These are phyloP conservation scores for Amphilophus citrinellus DNA, from an alignment of 2,113 vertebrate species.

Conservation along the genomic window DNA sequence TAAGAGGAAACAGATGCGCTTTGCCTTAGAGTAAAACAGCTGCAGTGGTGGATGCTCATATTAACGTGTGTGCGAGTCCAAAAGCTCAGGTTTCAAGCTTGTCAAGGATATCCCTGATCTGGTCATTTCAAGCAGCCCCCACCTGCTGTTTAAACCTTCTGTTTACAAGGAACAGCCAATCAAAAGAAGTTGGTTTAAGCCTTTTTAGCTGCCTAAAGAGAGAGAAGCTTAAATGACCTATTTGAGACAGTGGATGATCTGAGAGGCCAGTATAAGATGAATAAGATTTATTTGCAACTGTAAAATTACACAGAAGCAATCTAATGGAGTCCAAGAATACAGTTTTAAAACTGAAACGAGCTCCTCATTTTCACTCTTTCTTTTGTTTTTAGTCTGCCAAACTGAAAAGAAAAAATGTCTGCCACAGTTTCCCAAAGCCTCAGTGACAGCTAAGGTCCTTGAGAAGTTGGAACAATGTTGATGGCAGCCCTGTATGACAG, in stretches of 20 bases:
- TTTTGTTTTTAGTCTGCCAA: background rate
- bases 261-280: background rate
- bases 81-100: background rate
- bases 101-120: background rate
- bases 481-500: background rate
- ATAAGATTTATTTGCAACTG: background rate
- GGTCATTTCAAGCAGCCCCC: background rate
- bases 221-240: background rate
- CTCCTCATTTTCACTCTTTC: too few relatives aligned
- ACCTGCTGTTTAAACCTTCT: constrained; percentile 11
- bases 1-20: background rate
- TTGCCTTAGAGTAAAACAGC: background rate
- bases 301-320: background rate
- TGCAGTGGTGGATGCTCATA: background rate
- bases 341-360: background rate
- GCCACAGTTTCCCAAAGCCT: background rate
- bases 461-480: background rate
- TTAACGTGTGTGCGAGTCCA: background rate
- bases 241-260: background rate
- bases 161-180: background rate
- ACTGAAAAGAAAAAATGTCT: background rate
- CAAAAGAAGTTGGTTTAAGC: background rate
- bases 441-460: background rate
- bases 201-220: background rate
- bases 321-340: background rate